Base-by-base conservation (phyloP, 2,888 invertebrate genomes). In the Folsomia candida region DNA sequence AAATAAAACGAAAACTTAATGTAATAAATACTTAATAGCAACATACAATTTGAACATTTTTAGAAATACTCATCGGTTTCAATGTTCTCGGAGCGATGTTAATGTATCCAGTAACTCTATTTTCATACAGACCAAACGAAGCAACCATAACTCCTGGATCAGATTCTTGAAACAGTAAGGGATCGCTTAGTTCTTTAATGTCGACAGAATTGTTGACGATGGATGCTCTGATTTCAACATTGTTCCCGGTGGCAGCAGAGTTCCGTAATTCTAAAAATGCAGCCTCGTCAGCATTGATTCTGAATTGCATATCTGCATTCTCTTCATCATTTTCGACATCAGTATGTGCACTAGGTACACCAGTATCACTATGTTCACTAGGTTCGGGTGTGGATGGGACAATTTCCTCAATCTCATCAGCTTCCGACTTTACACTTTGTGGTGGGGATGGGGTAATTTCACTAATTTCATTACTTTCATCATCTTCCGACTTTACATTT, bases 251-350 rank as follows among this genome's bases (percentile, higher is more conserved):
- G 1, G 18, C 26, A 27, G 47, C 6, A 18, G 61, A 47, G 28
- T 68, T 68, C 2, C 0, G 1, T 11, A 68, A 47, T 9, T 3
- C 20, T 9, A 20, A 20, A 24, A 20, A 68, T 28, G 60, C 68
- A 6, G 1, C 22, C n/a, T 68, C 61, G 18, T 68, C 27, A 1
- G 14, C 26, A 20, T 68, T 61, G 27, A 61, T 61, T 20, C 54
- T 22, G 24, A 9, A 54, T 54, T 54, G 6, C 6, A 54, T 18
- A n/a, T n/a, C n/a, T n/a, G n/a, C n/a, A n/a, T n/a, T n/a, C n/a
- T n/a, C n/a, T n/a, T n/a, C n/a, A 2, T 82, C 82, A 4, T 80
- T 82, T n/a, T 77, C 81, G 47, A 81, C 81, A 2, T 80, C 11
- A 51, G 11, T 51, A 14, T 51, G 18, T 51, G 18, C 51, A 14